phyloP scores from a whole-genome alignment of 2,888 invertebrate species.

The Ephialtes manifestator region DNA sequence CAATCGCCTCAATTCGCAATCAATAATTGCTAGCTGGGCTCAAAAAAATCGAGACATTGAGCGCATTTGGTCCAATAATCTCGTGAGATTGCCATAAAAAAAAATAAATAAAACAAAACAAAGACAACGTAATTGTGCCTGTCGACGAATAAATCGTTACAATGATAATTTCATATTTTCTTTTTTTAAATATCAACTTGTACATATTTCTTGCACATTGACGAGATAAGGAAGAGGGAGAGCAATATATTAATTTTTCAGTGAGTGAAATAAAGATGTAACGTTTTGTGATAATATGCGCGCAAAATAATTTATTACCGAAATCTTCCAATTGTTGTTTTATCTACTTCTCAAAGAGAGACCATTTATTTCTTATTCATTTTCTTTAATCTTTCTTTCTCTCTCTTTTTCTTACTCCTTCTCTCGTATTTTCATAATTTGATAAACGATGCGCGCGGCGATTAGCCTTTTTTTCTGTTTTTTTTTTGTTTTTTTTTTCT shows the following conservation, averaged over 20 bases:
- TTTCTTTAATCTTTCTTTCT: conserved; percentile 11
- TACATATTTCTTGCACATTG: conserved; percentile 72
- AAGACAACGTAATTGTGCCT: conserved; percentile 45
- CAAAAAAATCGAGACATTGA: conserved; percentile 39
- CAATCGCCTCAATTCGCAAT: conserved; percentile 12
- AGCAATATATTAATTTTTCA: conserved; percentile 28
- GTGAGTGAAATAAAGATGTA: background rate
- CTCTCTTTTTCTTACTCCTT: conserved; percentile 14
- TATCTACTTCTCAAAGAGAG: conserved; percentile 2
- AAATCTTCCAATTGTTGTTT: conserved; percentile 9
- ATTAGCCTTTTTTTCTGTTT: background rate
- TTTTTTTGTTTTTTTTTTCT: conserved; percentile 24
- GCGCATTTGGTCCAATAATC: conserved; percentile 39
- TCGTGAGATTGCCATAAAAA: conserved; percentile 20
- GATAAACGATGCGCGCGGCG: conserved; percentile 50
- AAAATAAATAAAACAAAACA: background rate
- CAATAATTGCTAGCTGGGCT: conserved; percentile 19
- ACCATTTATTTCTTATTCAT: conserved; percentile 18
- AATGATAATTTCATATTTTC: conserved; percentile 83
- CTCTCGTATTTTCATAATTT: conserved; percentile 25
- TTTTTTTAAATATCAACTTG: conserved; percentile 80
- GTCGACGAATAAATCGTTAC: conserved; percentile 68
- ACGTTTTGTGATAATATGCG: conserved; percentile 2
- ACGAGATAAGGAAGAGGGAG: conserved; percentile 55
- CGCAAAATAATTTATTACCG: conserved; percentile 17